Base-by-base conservation (phyloP, 2,888 invertebrate genomes). In the Melanostoma scalare region DNA sequence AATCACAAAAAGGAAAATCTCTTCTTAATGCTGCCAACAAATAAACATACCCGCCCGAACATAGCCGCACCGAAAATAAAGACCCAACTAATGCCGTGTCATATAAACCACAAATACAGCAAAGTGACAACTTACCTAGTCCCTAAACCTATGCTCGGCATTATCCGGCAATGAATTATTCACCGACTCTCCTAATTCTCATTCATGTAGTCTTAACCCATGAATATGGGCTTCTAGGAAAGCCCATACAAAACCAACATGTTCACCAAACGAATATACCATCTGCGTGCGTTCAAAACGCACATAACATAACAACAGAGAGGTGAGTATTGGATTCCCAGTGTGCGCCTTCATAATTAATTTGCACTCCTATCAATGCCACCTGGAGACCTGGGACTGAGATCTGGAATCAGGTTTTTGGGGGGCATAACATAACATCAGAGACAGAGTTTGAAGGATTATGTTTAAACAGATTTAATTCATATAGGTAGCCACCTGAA, bases 111-210 rank as follows among this genome's bases (percentile, higher is more conserved):
- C 74, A 78, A 75, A 79, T 67, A 84, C 74, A 84, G 67, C 79
- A 74, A 61, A 84, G 79, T 84, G 84, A 84, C 84, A 84, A 71
- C 69, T 84, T 75, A 84, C 53, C 78, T 74, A 84, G 69, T 78
- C 65, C 71, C 74, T 56, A 75, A 74, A 67, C 78, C 84, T 79
- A 71, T 84, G 74, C 74, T 84, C 48, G 42, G 67, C 74, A 84
- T 84, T 84, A 84, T 79, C 84, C 60, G 74, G 71, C 79, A 84
- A 84, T 84, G 84, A 84, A 84, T 84, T 61, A 84, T 84, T 84
- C 84, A 84, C 74, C 58, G 67, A 71, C 79, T 79, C 65, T 50
- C 74, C 78, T 84, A 78, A 84, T 84, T 75, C 84, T 31, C 74
- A 74, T 79, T 71, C 78, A 50, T 71, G 78, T 78, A 58, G 9